Evolutionary conservation across 2,888 invertebrate genomes (phyloP).

Genomic region (Scaeva pyrastri): DNA sequence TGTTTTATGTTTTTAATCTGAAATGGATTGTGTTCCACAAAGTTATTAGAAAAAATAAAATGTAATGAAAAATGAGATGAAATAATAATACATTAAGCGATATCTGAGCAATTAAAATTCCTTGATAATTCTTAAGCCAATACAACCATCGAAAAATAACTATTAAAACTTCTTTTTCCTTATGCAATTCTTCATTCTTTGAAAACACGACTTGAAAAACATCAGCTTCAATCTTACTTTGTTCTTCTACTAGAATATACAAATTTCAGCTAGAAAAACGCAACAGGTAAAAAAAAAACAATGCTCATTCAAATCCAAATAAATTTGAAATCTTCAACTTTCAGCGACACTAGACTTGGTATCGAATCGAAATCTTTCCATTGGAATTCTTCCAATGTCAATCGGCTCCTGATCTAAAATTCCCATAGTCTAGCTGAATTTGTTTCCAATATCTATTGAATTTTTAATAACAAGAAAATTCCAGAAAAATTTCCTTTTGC

Average conservation of each 20-base stretch:
- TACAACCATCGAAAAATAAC: too few species aligned
- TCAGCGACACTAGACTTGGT: neutral
- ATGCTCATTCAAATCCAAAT: neutral
- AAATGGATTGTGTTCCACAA: too few species aligned
- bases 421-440: neutral
- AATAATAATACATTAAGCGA: too few species aligned
- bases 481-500: neutral
- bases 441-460: neutral
- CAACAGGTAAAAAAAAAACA: neutral
- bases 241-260: neutral
- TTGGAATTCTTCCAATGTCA: neutral
- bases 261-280: slow-evolving; percentile 4
- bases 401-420: neutral
- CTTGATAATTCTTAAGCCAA: too few species aligned
- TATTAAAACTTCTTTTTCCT: too few species aligned
- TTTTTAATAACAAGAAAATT: neutral
- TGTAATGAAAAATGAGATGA: too few species aligned
- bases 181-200: too few species aligned
- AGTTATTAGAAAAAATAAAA: too few species aligned
- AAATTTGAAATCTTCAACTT: slow-evolving; percentile 6
- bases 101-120: too few species aligned
- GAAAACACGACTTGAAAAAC: neutral
- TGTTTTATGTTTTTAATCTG: too few species aligned
- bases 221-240: neutral
- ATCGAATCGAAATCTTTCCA: neutral